phyloP scores from a whole-genome alignment of 2,888 invertebrate species.

The Neoscelio sp. region DNA sequence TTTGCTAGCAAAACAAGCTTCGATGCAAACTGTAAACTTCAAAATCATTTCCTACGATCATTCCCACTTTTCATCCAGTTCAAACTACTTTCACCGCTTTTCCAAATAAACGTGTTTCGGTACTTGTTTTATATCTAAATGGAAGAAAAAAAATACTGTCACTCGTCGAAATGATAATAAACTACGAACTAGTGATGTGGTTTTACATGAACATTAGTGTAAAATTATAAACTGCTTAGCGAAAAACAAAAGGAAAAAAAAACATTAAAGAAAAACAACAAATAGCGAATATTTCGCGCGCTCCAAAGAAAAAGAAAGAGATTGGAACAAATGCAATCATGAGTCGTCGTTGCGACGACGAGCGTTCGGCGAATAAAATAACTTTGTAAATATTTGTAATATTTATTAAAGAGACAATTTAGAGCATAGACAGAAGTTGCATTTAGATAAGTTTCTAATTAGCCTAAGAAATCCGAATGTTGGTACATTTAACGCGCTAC shows the following conservation, averaged over 20 bases:
- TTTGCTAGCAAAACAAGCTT: constrained; percentile 40
- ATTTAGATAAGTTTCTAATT: constrained; percentile 75
- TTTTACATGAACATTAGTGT: constrained; percentile 26
- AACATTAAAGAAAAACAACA: background rate
- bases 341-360: constrained; percentile 4
- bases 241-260: constrained; percentile 1
- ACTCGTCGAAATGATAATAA: constrained; percentile 45
- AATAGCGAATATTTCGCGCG: constrained; percentile 24
- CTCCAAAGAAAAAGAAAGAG: constrained; percentile 53
- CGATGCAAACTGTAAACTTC: background rate
- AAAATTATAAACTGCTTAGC: constrained; percentile 22
- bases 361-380: constrained; percentile 51
- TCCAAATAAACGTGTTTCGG: constrained; percentile 14
- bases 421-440: constrained; percentile 74
- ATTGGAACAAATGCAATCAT: constrained; percentile 29
- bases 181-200: constrained; percentile 32
- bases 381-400: constrained; percentile 82
- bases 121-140: constrained; percentile 24
- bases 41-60: background rate
- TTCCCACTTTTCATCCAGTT: constrained; percentile 1
- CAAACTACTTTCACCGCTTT: background rate
- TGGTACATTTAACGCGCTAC: constrained; percentile 50
- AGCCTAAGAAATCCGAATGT: constrained; percentile 68
- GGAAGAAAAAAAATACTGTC: constrained; percentile 8
- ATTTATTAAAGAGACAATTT: constrained; percentile 79